A percentile compares a stretch with the other conserved stretches of the same genome.
phyloP scores from a whole-genome alignment of 2,113 vertebrate species.

The rat (Rattus norvegicus) region GRCr8 NC_086028.1:17045501-17046000 shows the following conservation, averaged over 20 bases:
- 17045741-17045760: slow-evolving; percentile 18
- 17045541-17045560: background rate
- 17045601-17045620: background rate
- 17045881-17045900: slow-evolving; percentile 60
- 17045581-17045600: background rate
- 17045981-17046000: background rate
- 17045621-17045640: rapidly evolving
- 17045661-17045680: background rate
- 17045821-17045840: slow-evolving; percentile 42
- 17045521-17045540: background rate
- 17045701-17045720: background rate
- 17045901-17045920: slow-evolving; percentile 74
- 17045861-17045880: slow-evolving; percentile 66
- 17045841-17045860: slow-evolving; percentile 64
- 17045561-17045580: background rate
- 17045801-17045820: background rate
- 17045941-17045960: rapidly evolving
- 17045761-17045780: background rate
- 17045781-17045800: background rate
- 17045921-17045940: background rate
- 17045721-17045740: slow-evolving; percentile 59
- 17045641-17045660: background rate
- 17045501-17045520: background rate
- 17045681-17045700: background rate
- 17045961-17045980: background rate